Evolutionary conservation across 1,140 invertebrate species (phyloP), one percentile per base, ranked within the genome.

Genomic region (Hylyphantes graminicola): DNA sequence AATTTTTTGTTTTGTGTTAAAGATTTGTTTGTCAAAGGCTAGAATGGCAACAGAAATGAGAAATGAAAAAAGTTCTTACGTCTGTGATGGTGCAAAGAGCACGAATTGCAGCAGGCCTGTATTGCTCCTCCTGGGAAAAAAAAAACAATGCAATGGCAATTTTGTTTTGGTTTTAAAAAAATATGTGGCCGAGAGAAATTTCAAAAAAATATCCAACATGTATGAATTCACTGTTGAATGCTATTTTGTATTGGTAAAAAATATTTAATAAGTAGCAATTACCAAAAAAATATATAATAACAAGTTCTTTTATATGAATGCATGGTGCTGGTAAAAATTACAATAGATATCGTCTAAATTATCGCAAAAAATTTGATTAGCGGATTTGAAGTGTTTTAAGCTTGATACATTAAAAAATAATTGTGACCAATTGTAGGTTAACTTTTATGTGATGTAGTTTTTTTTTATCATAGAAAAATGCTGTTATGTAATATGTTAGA

Each of bases 41-140:
- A 12, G 0, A 10, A 10, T 64, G 15, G 10, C 21, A 15, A 64
- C 7, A 48, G 15, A 21, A 67, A 48, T 15, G 8, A 13, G 9
- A 87, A 85, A 67, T 65, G 63, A 85, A 70, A 74, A 53, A 35
- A n/a, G n/a, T 35, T 21, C 68, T 78, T 79, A 87, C 94, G 92
- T 99, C 98, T 7, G 97, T 99, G 74, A 99, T 99, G 86, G 96
- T 97, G 89, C 98, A 99, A 0, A 99, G 90, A 0, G 98, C 97
- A 87, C 98, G 91, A 82, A 99, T 99, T 48, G 98, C 97, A 17
- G 98, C 95, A 9, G 97, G 96, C 86, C 98, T 91, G 88, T 99
- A 99, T 67, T 97, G 90, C 91, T 99, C 97, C 90, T 99, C 98
- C 85, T 86, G 35, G 0, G 79, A 65, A 48, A 35, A 35, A 35